Conservation (phyloP, 2,113 vertebrate species). For the Hoplias malabaricus region DNA sequence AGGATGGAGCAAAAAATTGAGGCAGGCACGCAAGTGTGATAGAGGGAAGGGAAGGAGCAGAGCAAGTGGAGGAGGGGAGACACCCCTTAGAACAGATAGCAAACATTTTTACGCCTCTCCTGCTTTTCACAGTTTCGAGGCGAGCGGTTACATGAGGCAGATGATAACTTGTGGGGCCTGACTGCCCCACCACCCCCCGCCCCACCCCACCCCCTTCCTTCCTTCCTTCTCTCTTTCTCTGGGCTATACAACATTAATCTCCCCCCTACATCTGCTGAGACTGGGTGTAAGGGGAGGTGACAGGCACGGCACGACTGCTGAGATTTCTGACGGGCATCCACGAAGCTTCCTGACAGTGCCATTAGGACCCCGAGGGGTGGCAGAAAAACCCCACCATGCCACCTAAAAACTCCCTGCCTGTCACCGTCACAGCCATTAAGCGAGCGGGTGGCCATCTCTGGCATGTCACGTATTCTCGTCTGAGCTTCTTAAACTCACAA, state of each 20-base stretch:
- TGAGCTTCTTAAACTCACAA: constrained; percentile 25
- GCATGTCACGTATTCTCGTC: constrained; percentile 17
- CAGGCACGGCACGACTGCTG: constrained; percentile 51
- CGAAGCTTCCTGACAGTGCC: constrained; percentile 30
- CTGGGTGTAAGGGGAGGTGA: constrained; percentile 69
- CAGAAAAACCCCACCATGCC: background rate
- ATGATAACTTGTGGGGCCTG: constrained; percentile 16
- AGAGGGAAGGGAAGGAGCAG: background rate
- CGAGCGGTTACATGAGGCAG: background rate
- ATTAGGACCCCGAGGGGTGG: constrained; percentile 40
- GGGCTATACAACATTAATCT: constrained; percentile 74
- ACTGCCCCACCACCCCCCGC: background rate
- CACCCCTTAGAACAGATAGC: background rate
- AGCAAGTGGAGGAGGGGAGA: background rate
- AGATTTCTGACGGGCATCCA: constrained; percentile 21
- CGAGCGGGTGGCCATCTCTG: constrained; percentile 23
- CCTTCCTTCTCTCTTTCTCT: background rate
- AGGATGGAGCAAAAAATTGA: constrained; percentile 10
- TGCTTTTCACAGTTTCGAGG: constrained; percentile 29
- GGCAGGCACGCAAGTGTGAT: background rate
- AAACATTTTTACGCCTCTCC: constrained; percentile 31
- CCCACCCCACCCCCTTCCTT: background rate
- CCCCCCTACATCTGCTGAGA: constrained; percentile 70
- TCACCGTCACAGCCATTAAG: constrained; percentile 42
- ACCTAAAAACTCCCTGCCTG: constrained; percentile 29